phyloP scores from a whole-genome alignment of 2,113 vertebrate genomes.

The Hemibagrus wyckioides region DNA sequence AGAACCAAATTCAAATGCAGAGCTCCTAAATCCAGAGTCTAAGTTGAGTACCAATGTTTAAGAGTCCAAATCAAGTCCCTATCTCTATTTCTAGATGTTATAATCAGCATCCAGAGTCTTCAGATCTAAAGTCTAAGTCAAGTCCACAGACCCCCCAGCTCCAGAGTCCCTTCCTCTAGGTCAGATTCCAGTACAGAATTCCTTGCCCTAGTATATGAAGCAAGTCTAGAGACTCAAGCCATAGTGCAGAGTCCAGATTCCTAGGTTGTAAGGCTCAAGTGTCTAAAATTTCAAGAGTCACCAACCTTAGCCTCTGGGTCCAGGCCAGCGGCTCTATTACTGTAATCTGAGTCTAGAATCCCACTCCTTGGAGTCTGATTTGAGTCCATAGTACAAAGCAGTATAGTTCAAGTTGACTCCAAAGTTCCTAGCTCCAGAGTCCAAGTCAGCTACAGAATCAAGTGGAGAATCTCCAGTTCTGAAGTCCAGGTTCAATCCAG shows the following conservation, averaged over 20 bases:
- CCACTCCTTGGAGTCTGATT: neutral
- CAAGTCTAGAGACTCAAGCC: neutral
- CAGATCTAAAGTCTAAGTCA: neutral
- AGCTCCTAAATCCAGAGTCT: neutral
- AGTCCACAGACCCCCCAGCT: too few species aligned
- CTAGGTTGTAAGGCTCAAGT: neutral
- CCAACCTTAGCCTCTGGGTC: neutral
- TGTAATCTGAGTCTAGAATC: neutral
- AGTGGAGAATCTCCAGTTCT: neutral
- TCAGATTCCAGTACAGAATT: neutral
- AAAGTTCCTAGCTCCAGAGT: too few species aligned
- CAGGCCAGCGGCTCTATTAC: neutral
- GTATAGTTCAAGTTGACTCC: neutral
- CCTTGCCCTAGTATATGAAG: neutral
- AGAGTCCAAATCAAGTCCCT: too few species aligned
- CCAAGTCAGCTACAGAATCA: neutral
- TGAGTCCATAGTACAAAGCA: neutral
- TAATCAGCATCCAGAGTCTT: too few species aligned
- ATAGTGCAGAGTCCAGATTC: neutral
- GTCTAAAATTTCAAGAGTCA: neutral
- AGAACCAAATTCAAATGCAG: neutral
- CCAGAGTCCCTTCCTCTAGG: neutral
- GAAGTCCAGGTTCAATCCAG: neutral
- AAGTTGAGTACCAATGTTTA: neutral
- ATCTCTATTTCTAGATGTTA: too few species aligned